Evolutionary conservation across 2,797 vertebrate genomes (phyloP).

Genomic region (Euthynnus affinis): DNA sequence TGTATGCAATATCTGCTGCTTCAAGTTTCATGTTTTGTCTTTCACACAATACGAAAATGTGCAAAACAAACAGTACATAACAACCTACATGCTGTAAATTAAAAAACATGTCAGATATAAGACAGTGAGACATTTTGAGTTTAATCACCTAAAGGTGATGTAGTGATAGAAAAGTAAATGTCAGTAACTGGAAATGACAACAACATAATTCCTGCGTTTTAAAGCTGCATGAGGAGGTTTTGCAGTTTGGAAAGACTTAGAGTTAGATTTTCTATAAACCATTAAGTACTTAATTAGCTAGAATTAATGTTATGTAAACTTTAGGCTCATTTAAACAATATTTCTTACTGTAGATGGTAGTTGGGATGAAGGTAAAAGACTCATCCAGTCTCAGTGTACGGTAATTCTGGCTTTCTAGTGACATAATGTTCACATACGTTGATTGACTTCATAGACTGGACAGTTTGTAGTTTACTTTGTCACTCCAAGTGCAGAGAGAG

Average conservation of each 20-base stretch:
- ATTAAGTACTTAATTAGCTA: neutral
- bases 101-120: neutral
- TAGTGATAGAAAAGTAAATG: neutral
- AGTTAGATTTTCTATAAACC: neutral
- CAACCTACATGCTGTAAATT: neutral
- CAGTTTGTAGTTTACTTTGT: constrained; percentile 9
- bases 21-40: neutral
- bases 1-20: neutral
- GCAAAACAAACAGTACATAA: neutral
- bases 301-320: neutral
- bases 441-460: neutral
- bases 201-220: neutral
- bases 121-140: neutral
- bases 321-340: neutral
- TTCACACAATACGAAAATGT: neutral
- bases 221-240: neutral
- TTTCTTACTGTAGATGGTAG: neutral
- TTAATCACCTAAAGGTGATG: neutral
- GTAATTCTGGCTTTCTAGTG: neutral
- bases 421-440: neutral
- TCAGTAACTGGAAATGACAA: neutral
- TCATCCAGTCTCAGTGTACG: neutral
- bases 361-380: neutral
- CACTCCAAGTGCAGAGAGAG: constrained; percentile 8
- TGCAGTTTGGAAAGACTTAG: neutral